Base-by-base conservation (phyloP, 2,113 vertebrate species). In the Leucosticte australis region DNA sequence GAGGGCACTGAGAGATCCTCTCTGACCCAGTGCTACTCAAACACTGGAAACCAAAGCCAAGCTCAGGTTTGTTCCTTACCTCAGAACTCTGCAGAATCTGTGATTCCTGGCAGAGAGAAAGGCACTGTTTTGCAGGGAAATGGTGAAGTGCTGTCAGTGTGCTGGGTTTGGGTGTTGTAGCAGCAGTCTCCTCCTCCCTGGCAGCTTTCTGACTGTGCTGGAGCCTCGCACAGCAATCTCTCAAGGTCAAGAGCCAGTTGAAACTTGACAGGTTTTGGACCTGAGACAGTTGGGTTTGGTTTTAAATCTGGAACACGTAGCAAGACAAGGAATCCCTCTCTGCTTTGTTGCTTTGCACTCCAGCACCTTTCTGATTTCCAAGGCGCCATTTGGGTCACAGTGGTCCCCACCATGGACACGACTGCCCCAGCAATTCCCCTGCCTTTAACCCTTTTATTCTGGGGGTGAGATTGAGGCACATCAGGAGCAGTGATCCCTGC, bases 121-220 rank as follows among this genome's bases (percentile, higher is more conserved):
- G 1, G 15, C 20, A 33, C 33, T 28, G 27, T 15, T 39, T 28
- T 11, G 5, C 1, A 24, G 41, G 41, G 37, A 44, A 8, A 7
- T 0, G 0, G 52, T 14, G 28, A 33, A 24, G 17, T 6, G 31
- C 60, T 50, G 22, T 10, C 7, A 35, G 22, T 13, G 21, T 31
- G 59, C 49, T 19, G 5, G 53, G 5, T 19, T 27, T 12, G 5
- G 13, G 19, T 10, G 35, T 5, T 47, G 37, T 4, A 22, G 27
- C 49, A 17, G 10, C 4, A 1, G 6, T 8, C 60, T 52, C 47
- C 33, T 19, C 13, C 68, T 83, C 78, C 28, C 57, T 53, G 46
- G n/a, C n/a, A 80, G 57, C 47, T 57, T 22, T n/a, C 73, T 47
- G 57, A 3, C 86, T 10, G 0, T 31, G 50, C 27, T 49, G 73